Percentiles rank a stretch among this genome's conserved stretches.
These are phyloP conservation scores for Diorhabda carinulata DNA, from an alignment of 1,140 invertebrate genomes.

Conservation along the genomic window DNA sequence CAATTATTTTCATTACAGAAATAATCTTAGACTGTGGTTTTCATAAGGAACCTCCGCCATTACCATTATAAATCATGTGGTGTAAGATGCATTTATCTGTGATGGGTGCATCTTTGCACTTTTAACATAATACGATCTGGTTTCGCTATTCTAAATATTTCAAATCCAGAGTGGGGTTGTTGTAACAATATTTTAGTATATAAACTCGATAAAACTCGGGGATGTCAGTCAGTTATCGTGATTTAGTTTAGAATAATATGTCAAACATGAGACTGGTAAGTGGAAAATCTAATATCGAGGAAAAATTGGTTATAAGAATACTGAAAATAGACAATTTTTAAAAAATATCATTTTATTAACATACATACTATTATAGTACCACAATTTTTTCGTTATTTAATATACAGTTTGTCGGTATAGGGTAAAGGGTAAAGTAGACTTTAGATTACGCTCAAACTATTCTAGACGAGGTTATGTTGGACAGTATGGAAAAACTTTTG, in stretches of 20 bases:
- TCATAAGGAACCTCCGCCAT: not conserved
- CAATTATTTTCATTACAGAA: not conserved
- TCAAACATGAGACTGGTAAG: slow-evolving; percentile 28
- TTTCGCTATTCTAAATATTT: slow-evolving; percentile 33
- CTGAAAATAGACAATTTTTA: no score
- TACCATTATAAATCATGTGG: not conserved
- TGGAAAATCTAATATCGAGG: not conserved
- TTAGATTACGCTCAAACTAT: no score
- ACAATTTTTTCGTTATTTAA: no score
- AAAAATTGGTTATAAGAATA: not conserved
- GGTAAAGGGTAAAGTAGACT: no score
- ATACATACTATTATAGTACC: no score
- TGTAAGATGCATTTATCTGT: not conserved
- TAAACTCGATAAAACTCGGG: slow-evolving; percentile 28
- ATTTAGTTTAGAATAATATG: slow-evolving; percentile 18
- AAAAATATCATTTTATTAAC: no score
- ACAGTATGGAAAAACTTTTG: no score
- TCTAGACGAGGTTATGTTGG: no score
- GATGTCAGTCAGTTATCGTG: slow-evolving; percentile 22
- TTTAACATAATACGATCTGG: slow-evolving; percentile 34
- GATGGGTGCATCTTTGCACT: slow-evolving; percentile 27
- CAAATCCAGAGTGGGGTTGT: slow-evolving; percentile 30
- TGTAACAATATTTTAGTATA: slow-evolving; percentile 28
- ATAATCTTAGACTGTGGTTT: not conserved
- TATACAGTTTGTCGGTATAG: no score